Conservation (phyloP, 2,888 invertebrate genomes). For the Neoaliturus tenellus region DNA sequence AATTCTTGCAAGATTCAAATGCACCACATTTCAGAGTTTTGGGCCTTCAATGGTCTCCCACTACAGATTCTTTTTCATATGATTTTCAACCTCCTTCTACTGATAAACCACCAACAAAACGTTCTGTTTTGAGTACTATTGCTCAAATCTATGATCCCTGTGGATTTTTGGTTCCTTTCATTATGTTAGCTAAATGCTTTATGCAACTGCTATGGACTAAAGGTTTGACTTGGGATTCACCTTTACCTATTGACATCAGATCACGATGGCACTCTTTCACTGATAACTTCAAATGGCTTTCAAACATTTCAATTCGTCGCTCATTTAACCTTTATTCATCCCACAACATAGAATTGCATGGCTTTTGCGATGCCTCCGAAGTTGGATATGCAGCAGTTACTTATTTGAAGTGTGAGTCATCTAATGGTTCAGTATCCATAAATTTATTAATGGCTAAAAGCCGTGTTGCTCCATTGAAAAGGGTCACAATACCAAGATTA, state of each 20-base stretch:
- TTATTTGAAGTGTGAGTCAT: background rate
- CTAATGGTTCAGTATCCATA: no score
- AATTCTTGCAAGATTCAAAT: background rate
- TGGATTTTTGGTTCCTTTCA: background rate
- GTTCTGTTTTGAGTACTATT: background rate
- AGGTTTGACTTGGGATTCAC: background rate
- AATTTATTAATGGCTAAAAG: no score
- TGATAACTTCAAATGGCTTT: background rate
- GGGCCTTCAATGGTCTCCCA: constrained; percentile 7
- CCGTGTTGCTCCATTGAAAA: no score
- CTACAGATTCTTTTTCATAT: background rate
- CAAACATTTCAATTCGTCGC: background rate
- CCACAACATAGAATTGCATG: background rate
- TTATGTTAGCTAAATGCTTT: background rate
- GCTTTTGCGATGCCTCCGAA: constrained; percentile 45
- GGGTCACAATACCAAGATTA: constrained; percentile 65
- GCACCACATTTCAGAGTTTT: background rate
- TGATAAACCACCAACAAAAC: background rate
- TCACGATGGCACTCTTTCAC: background rate
- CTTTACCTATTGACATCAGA: background rate
- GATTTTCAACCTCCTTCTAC: background rate
- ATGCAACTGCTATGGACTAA: background rate
- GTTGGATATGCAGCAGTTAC: constrained; percentile 14
- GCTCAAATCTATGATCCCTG: constrained; percentile 3
- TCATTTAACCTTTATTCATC: background rate